Conservation (phyloP, 2,888 invertebrate species). For the Lydus trimaculatus region DNA sequence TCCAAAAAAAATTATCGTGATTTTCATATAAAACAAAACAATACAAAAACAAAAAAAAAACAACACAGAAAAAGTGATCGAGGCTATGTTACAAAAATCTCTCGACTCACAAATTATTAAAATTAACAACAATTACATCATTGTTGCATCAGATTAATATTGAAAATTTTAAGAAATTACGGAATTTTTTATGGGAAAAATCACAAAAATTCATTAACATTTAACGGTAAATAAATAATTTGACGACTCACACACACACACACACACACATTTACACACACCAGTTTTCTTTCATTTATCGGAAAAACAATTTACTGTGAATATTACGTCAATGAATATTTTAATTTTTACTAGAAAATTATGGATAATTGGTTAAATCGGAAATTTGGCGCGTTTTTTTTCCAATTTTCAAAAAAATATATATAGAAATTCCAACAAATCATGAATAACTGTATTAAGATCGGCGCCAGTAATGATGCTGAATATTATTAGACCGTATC, state of each 20-base stretch:
- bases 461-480: conserved; percentile 41
- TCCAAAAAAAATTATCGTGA: background rate
- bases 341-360: background rate
- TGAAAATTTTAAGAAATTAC: conserved; percentile 13
- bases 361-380: background rate
- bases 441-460: conserved; percentile 44
- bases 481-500: conserved; percentile 49
- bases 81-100: conserved; percentile 7
- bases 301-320: conserved; percentile 26
- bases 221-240: conserved; percentile 5
- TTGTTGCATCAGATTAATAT: conserved; percentile 3
- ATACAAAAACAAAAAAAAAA: conserved; percentile 16
- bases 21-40: conserved; percentile 26
- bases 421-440: background rate
- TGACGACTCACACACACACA: too few relatives aligned
- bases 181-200: background rate
- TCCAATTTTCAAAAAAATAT: background rate
- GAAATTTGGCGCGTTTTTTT: background rate
- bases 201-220: conserved; percentile 11
- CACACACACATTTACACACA: too few relatives aligned
- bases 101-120: background rate
- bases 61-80: conserved; percentile 16
- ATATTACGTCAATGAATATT: conserved; percentile 28
- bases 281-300: background rate
- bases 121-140: background rate